Percentiles rank a stretch among this genome's conserved stretches.
Evolutionary conservation across 2,888 invertebrate genomes (phyloP).

Genomic region (Nephrotoma flavescens): DNA sequence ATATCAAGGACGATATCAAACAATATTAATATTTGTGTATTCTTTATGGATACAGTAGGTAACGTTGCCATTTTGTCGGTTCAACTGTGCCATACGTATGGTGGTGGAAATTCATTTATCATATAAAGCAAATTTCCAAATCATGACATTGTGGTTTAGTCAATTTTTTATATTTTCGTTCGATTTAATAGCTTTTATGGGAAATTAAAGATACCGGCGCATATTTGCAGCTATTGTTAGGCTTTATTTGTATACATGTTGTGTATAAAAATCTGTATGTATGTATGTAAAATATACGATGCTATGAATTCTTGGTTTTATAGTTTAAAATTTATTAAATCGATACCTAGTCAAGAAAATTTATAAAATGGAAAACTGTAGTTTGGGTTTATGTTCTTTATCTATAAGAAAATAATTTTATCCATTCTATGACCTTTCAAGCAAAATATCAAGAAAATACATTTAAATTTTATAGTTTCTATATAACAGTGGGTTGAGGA

Average conservation of each 20-base stretch:
- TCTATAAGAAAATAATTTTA: background rate
- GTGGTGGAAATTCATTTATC: background rate
- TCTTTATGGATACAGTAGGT: background rate
- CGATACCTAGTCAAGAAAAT: background rate
- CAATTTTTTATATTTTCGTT: background rate
- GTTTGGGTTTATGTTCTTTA: too few species aligned
- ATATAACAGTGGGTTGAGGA: background rate
- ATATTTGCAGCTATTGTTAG: background rate
- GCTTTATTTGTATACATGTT: background rate
- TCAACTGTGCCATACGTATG: background rate
- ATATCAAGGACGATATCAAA: background rate
- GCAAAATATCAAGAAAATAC: background rate
- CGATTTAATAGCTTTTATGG: background rate
- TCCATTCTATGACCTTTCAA: background rate
- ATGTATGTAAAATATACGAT: background rate
- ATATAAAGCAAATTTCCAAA: background rate
- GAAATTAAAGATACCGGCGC: background rate
- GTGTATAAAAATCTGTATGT: too few species aligned
- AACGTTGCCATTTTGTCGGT: background rate
- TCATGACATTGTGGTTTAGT: background rate
- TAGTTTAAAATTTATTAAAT: background rate
- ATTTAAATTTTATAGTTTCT: background rate
- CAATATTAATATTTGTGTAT: background rate
- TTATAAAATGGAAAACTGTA: background rate
- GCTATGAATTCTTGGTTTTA: background rate